Evolutionary conservation across 2,113 vertebrate genomes (phyloP), one percentile per base, ranked within the genome.

Genomic region (Syrrhaptes paradoxus): DNA sequence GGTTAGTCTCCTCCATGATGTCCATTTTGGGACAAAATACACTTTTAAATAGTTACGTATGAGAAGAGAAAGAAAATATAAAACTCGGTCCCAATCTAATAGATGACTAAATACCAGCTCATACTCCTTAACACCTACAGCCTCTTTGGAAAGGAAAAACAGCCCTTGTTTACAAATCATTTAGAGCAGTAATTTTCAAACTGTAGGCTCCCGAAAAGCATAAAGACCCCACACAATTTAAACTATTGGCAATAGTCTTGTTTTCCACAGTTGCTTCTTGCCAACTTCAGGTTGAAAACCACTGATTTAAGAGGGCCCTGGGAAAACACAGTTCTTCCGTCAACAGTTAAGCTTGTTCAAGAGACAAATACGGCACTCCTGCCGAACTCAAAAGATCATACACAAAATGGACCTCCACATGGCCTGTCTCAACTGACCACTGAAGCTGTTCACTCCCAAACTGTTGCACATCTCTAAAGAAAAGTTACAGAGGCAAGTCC

Each of bases 201-300:
- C 32, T 81, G 59, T 36, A 61, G 77, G 72, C 85, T 93, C 80
- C 73, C 32, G 19, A 89, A 90, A 93, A 90, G 61, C 65, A 59
- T 48, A 81, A 92, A 95, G 87, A 63, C 52, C 57, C 48, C 68
- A 89, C n/a, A 9, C 70, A 96, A 84, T 28, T 89, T 84, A 63
- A 90, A 72, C 76, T 68, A 71, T 4, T 93, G 80, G 83, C 89
- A 95, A 75, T n/a, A 87, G 77, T 11, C 34, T 75, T 89, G 80
- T 71, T 93, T 95, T 84, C 79, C 34, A 70, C 68, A 63, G 43
- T 20, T 71, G 52, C 48, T 93, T 81, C 55, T 90, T 84, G 84
- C 65, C 76, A 93, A 13, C 48, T 97, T 48, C 57, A 91, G 86
- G 71, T 29, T 89, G 73, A 87, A 89, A 96, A 71, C 28, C 51